These are phyloP conservation scores for Habrosyne pyritoides DNA, from an alignment of 2,888 invertebrate genomes.

Conservation along the genomic window DNA sequence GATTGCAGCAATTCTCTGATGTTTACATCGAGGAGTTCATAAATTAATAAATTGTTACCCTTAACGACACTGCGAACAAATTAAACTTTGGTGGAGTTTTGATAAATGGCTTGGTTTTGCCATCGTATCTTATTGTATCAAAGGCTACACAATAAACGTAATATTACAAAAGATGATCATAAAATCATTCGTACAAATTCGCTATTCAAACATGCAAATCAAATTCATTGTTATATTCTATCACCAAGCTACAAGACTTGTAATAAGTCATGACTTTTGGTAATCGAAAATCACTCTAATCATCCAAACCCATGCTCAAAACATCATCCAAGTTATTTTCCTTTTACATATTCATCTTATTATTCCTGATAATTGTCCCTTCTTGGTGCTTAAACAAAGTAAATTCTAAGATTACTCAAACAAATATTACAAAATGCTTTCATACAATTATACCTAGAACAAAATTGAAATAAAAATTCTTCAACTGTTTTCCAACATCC, in stretches of 20 bases:
- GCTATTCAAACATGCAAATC: too few relatives aligned
- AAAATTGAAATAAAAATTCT: slow-evolving; percentile 4
- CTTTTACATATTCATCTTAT: too few relatives aligned
- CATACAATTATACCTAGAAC: neutral
- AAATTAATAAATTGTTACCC: slow-evolving; percentile 17
- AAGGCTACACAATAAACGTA: neutral
- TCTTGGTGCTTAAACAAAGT: neutral
- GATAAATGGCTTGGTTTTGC: neutral
- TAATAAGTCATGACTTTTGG: too few relatives aligned
- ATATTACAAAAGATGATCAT: neutral
- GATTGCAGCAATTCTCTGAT: slow-evolving; percentile 50
- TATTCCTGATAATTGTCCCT: neutral
- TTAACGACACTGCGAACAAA: neutral
- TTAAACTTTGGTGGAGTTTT: neutral
- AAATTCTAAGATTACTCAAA: neutral
- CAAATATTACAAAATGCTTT: neutral
- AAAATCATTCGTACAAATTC: neutral
- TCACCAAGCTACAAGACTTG: too few relatives aligned
- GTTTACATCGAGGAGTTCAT: slow-evolving; percentile 36
- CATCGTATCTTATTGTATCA: neutral
- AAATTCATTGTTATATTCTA: too few relatives aligned
- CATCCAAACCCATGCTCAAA: neutral
- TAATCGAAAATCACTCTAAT: too few relatives aligned
- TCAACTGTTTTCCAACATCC: slow-evolving; percentile 7
- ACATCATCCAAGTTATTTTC: neutral